Evolutionary conservation across 2,888 invertebrate genomes (phyloP).

Genomic region (Choreutis nemorana): DNA sequence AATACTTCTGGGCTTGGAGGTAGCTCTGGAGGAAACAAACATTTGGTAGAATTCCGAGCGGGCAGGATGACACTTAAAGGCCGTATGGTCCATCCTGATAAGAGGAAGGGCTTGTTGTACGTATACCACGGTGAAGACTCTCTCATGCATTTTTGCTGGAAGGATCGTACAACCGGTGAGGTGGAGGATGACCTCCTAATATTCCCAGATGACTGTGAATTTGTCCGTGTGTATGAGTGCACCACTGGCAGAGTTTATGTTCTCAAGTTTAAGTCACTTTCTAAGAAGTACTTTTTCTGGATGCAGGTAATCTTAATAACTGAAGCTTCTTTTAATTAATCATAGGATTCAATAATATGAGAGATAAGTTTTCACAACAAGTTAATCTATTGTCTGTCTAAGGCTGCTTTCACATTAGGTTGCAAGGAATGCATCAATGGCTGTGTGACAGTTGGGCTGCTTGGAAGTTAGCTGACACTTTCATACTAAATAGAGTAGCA

Average conservation of each 20-base stretch:
- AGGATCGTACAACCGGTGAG: constrained; percentile 91
- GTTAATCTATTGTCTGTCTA: too few species aligned
- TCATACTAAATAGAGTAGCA: too few species aligned
- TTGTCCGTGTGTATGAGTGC: constrained; percentile 92
- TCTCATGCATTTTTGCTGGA: constrained; percentile 99
- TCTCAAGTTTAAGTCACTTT: constrained; percentile 94
- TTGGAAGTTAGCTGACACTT: too few species aligned
- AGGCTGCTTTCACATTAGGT: too few species aligned
- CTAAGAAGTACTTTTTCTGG: constrained; percentile 97
- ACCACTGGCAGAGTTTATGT: constrained; percentile 96
- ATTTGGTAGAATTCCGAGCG: constrained; percentile 94
- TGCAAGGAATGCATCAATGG: too few species aligned
- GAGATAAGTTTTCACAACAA: too few species aligned
- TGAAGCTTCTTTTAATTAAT: too few species aligned
- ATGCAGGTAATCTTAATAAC: constrained; percentile 78
- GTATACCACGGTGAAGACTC: constrained; percentile 97
- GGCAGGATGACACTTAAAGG: constrained; percentile 96
- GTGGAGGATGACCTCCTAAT: constrained; percentile 98
- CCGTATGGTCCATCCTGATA: constrained; percentile 93
- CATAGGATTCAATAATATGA: too few species aligned
- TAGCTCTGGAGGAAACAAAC: constrained; percentile 83
- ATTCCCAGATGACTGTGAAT: constrained; percentile 98
- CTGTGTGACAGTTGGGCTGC: too few species aligned
- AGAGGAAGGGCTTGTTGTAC: constrained; percentile 93
- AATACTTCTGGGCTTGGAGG: constrained; percentile 79